Base-by-base conservation (phyloP, 1,140 invertebrate genomes). In the Heliothis virescens region DNA sequence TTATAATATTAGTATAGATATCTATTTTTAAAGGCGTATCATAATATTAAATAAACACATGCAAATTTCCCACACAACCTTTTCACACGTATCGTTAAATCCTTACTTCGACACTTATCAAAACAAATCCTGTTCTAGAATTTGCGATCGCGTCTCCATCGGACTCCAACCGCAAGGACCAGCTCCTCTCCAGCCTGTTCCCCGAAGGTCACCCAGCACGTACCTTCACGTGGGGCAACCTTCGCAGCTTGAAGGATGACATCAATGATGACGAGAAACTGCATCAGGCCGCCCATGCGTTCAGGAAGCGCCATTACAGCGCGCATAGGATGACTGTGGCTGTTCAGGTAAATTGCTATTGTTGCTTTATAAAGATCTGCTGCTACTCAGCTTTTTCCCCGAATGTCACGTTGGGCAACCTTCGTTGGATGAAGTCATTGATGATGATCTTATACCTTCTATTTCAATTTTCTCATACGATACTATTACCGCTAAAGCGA, bases 261-360 rank as follows among this genome's bases (percentile, higher is more conserved):
- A 94, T 97, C 18, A 77, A 85, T 5, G 92, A 94, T 3, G 97
- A 97, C 77, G 96, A 96, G 21, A 94, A 95, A 50, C 90, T 98
- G 1, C 95, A 97, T 81, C 86, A 95, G 67, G 94, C 95, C 11
- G 92, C 99, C 2, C 96, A 98, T 80, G 96, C 98, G 71, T 99
- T 99, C 89, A 96, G 97, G 73, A 95, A 96, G 83, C 94, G 97
- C 55, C 97, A 98, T 92, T 99, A 99, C 87, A 98, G 97, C 29
- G 97, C 98, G 5, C 97, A 99, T 87, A 95, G 98, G 79, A 99
- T 99, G 98, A 98, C 96, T 53, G 88, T 99, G 3, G 96, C 97
- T 81, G 95, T 99, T 57, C 96, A 98, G 91, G 96, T 96, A 75
- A 67, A 75, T 55, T 73, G 55, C 60, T 72, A 75, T 48, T 65